Percentiles rank a stretch among this genome's conserved stretches.
These are phyloP conservation scores for Phoenicopterus ruber DNA, from an alignment of 2,113 vertebrate species.

Conservation along the genomic window DNA sequence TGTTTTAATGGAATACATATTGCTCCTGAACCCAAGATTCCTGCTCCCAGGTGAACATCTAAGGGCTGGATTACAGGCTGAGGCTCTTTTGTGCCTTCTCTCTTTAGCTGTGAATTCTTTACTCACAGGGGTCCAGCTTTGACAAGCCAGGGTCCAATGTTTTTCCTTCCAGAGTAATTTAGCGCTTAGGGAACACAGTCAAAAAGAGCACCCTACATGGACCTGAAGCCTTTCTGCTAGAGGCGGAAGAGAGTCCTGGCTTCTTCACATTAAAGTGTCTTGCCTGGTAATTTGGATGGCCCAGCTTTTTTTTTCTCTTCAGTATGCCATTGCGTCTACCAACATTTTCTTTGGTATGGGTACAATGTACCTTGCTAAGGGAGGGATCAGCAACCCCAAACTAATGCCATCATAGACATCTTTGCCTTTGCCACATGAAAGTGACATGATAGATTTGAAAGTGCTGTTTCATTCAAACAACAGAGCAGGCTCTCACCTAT, in stretches of 20 bases:
- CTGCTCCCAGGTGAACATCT: neutral
- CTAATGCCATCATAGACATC: neutral
- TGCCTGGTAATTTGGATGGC: neutral
- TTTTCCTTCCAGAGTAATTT: neutral
- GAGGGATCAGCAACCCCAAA: neutral
- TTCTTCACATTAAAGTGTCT: neutral
- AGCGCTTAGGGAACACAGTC: neutral
- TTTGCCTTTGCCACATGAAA: neutral
- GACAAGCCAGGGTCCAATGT: neutral
- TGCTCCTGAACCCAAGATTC: neutral
- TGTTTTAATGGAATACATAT: neutral
- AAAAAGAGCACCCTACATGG: neutral
- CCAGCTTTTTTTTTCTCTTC: neutral
- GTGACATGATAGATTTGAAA: neutral
- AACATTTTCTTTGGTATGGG: neutral
- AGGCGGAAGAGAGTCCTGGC: neutral
- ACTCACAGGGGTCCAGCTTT: neutral
- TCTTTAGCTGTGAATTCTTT: neutral
- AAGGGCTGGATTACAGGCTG: neutral
- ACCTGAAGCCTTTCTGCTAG: neutral
- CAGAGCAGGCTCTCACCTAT: slow-evolving; percentile 67
- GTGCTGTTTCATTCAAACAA: neutral
- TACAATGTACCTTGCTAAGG: neutral
- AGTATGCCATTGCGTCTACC: neutral
- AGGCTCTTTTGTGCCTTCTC: neutral